These are phyloP conservation scores for Gallinago undulata DNA, from an alignment of 2,113 vertebrate genomes.

Conservation along the genomic window DNA sequence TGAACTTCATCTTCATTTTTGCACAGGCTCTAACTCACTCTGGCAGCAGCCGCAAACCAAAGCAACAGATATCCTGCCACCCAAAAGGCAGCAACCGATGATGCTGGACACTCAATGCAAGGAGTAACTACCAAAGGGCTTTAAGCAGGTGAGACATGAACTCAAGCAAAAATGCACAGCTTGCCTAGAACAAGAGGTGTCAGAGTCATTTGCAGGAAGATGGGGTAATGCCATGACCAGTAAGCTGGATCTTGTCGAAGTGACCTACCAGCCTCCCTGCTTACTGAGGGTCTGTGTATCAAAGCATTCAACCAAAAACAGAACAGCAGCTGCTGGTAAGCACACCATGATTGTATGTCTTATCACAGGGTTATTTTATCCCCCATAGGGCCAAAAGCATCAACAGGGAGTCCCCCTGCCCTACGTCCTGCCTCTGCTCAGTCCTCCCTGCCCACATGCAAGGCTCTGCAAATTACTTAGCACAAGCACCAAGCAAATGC, in stretches of 20 bases:
- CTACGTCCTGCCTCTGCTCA: not conserved
- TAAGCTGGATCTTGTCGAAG: not conserved
- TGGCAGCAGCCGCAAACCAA: rapidly evolving
- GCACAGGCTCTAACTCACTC: not conserved
- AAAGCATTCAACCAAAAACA: not conserved
- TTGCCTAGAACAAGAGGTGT: not conserved
- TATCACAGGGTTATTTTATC: not conserved
- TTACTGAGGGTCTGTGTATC: not conserved
- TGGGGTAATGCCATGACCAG: not conserved
- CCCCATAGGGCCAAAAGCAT: not conserved
- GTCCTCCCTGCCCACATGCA: not conserved
- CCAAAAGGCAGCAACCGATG: not conserved
- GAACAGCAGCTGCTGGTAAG: not conserved
- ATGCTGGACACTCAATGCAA: not conserved
- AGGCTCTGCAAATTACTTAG: not conserved
- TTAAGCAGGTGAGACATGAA: not conserved
- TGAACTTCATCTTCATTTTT: not conserved
- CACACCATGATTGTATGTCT: not conserved
- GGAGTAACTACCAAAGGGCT: not conserved
- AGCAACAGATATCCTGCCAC: not conserved
- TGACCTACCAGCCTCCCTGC: not conserved
- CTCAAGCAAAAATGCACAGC: not conserved
- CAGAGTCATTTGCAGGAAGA: not conserved
- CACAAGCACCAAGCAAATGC: not conserved
- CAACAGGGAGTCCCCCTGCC: not conserved